A percentile compares a stretch with the other conserved stretches of the same genome.
phyloP scores from a whole-genome alignment of 2,797 vertebrate species.

The Helarctos malayanus region DNA sequence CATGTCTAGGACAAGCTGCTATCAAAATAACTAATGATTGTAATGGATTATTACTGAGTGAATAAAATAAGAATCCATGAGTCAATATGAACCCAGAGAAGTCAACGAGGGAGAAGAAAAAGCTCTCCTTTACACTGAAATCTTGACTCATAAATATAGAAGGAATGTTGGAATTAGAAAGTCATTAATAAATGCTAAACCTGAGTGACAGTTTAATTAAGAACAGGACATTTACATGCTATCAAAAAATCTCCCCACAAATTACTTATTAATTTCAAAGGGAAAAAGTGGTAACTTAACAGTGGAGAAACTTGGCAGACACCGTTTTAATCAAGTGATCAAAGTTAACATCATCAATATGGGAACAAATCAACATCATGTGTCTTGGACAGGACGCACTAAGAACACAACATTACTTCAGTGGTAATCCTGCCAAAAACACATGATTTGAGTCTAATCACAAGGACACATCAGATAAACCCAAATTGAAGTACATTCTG shows the following conservation, averaged over 20 bases:
- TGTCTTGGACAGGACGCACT: neutral
- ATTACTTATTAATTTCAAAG: neutral
- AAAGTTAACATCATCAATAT: constrained; percentile 19
- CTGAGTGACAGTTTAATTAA: neutral
- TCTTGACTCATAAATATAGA: neutral
- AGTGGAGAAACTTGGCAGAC: neutral
- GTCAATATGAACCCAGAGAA: neutral
- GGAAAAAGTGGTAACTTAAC: neutral
- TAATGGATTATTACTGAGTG: neutral
- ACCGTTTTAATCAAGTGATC: neutral
- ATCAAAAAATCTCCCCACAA: constrained; percentile 8
- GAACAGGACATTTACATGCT: neutral
- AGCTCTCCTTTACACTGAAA: neutral
- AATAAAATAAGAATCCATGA: constrained; percentile 1
- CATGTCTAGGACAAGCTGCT: neutral
- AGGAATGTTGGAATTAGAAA: neutral
- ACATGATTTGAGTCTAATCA: neutral
- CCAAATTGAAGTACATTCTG: neutral
- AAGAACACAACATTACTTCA: neutral
- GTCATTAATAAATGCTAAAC: neutral
- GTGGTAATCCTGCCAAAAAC: neutral
- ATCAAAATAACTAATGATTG: neutral
- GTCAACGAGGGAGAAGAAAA: neutral
- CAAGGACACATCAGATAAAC: neutral
- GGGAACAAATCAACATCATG: neutral